Evolutionary conservation across 2,797 vertebrate species (phyloP).

Genomic region (Macropus fuliginosus): DNA sequence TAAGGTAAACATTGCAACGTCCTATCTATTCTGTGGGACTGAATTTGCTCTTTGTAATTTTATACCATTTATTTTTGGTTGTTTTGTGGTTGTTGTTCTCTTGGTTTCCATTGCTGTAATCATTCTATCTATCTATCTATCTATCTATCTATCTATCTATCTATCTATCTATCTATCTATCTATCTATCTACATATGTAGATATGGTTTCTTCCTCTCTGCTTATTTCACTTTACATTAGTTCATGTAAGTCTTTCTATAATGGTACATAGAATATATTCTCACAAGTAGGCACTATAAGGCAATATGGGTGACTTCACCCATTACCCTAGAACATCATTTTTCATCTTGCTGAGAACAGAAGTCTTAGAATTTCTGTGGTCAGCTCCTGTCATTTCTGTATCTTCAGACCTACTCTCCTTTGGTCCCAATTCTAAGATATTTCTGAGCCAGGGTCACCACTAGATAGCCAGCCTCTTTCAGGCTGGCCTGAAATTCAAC

Average conservation of each 20-base stretch:
- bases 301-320: background rate
- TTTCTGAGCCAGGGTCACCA: too few species aligned
- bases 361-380: background rate
- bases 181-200: too few species aligned
- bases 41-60: too few species aligned
- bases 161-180: too few species aligned
- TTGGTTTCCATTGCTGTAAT: too few species aligned
- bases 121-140: too few species aligned
- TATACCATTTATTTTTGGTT: too few species aligned
- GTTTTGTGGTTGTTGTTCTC: too few species aligned
- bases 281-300: background rate
- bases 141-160: too few species aligned
- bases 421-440: background rate
- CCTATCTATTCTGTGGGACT: too few species aligned
- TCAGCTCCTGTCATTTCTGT: background rate
- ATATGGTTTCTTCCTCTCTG: background rate
- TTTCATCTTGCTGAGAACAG: background rate
- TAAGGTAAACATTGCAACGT: background rate
- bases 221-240: background rate
- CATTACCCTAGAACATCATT: background rate
- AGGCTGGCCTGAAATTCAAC: too few species aligned
- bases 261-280: background rate
- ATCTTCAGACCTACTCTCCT: background rate
- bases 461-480: too few species aligned
- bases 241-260: background rate